Base-by-base conservation (phyloP, 1,140 invertebrate genomes). In the Planococcus citri region DNA sequence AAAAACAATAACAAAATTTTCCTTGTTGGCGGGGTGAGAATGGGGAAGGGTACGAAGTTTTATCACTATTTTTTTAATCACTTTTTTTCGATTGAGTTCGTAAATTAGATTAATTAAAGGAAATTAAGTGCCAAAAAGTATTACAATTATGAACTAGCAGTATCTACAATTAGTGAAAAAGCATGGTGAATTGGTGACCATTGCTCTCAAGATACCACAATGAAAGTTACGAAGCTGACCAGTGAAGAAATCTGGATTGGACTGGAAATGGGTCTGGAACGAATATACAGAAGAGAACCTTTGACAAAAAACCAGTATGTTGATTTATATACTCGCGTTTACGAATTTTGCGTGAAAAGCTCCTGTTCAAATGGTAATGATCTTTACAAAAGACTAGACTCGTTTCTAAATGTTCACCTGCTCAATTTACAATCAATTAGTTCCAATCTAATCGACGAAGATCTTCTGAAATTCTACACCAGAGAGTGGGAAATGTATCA, bases 401-500 rank as follows among this genome's bases (percentile, higher is more conserved):
- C 96, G 21, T 98, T 96, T 80, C 81, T 99, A 6, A 86, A 90
- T 75, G 86, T 85, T 75, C 97, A 97, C 78, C 83, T 97, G 41
- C 83, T 87, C 61, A 85, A 84, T 75, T 81, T 95, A 74, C 79
- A 91, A 24, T 86, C 87, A 89, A 87, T 92, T 79, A 93, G 93
- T 41, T 85, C 91, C 70, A 91, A 95, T 78, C 81, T 96, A 58
- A 94, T 97, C 86, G 95, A 95, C 74, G 95, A 98, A 79, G 90
- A 94, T 76, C 91, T 95, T 1, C 80, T 99, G 12, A 87, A 90
- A 72, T 97, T 96, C 81, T 98, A 98, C 79, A 98, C 94, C 17
- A 87, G 88, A 75, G 91, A 97, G 77, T 99, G 97, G 97, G 94
- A 97, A 79, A 92, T 96, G 76, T 99, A 98, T 81, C 94, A 96